A percentile compares a stretch with the other conserved stretches of the same genome.
phyloP scores from a whole-genome alignment of 2,797 vertebrate species.

The Lepus townsendii region DNA sequence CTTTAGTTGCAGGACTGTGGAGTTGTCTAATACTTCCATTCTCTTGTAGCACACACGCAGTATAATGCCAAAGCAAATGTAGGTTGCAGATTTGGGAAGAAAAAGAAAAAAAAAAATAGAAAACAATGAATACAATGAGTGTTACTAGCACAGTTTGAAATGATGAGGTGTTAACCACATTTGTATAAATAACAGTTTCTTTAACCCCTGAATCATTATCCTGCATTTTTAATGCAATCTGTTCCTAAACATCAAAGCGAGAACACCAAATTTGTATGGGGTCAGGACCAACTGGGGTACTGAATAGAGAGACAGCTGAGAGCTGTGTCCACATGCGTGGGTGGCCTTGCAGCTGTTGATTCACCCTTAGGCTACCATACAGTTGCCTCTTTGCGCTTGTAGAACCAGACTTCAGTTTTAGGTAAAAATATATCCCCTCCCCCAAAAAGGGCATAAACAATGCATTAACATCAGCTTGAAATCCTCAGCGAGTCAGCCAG shows the following conservation, averaged over 20 bases:
- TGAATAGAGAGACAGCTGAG: constrained; percentile 75
- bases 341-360: constrained; percentile 80
- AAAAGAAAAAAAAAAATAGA: not conserved
- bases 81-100: constrained; percentile 22
- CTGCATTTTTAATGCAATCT: constrained; percentile 54
- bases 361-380: constrained; percentile 60
- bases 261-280: constrained; percentile 54
- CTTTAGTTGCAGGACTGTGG: not conserved
- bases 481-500: constrained; percentile 30
- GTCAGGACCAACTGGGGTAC: constrained; percentile 57
- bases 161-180: constrained; percentile 81
- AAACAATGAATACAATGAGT: constrained; percentile 51
- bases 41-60: not conserved
- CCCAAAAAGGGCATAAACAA: constrained; percentile 60
- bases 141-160: constrained; percentile 65
- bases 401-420: constrained; percentile 49
- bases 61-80: constrained; percentile 26
- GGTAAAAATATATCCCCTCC: constrained; percentile 61
- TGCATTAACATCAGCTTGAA: constrained; percentile 47
- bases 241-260: constrained; percentile 76
- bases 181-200: constrained; percentile 78
- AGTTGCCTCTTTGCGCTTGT: constrained; percentile 66
- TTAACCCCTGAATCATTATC: constrained; percentile 72
- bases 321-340: constrained; percentile 48
- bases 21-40: not conserved